phyloP scores from a whole-genome alignment of 2,888 invertebrate species.

The Gonocerus acuteangulatus region DNA sequence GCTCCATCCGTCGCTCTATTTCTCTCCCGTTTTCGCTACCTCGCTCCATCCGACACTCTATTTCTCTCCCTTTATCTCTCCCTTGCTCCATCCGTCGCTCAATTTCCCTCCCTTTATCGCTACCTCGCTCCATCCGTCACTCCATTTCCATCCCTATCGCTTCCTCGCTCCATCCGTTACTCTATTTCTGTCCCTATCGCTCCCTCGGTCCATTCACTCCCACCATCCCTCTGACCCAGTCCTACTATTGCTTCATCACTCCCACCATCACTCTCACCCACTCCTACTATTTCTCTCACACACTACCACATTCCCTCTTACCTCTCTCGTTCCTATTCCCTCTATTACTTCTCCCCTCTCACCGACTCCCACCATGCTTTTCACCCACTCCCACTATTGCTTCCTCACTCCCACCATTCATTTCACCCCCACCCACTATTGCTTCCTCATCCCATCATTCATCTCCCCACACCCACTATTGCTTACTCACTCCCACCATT shows the following conservation, averaged over 20 bases:
- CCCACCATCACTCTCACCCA: too few relatives aligned
- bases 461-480: too few relatives aligned
- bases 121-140: not conserved
- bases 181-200: not conserved
- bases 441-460: not conserved
- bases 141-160: not conserved
- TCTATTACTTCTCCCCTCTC: too few relatives aligned
- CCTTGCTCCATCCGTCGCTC: not conserved
- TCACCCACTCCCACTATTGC: not conserved
- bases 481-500: too few relatives aligned
- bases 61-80: slow-evolving; percentile 2
- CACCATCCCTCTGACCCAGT: not conserved
- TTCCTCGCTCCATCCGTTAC: not conserved
- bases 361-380: too few relatives aligned
- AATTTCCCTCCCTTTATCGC: not conserved
- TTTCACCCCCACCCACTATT: not conserved
- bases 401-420: not conserved
- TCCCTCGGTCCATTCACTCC: not conserved
- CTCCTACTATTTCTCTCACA: too few relatives aligned
- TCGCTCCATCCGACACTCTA: not conserved
- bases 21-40: not conserved
- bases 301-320: too few relatives aligned
- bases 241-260: too few relatives aligned
- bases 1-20: not conserved
- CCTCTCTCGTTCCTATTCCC: too few relatives aligned